phyloP scores from a whole-genome alignment of 2,797 vertebrate genomes.

The Sylvilagus floridanus region DNA sequence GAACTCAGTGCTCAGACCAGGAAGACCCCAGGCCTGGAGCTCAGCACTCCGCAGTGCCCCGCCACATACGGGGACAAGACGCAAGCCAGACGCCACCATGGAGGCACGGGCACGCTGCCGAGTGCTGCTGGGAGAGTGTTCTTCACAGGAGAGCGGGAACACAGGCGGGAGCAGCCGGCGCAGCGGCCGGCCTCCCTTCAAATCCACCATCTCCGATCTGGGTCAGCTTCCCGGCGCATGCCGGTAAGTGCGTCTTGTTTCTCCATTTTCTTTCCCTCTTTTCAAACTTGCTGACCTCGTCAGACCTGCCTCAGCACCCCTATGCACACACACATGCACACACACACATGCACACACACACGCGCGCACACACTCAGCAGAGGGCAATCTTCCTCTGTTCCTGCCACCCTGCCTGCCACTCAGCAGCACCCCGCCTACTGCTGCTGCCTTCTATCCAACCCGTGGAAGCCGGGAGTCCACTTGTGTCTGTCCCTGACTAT shows the following conservation, averaged over 20 bases:
- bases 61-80: background rate
- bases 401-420: background rate
- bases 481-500: background rate
- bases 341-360: too few relatives aligned
- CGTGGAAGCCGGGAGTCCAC: background rate
- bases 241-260: background rate
- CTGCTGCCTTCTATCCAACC: background rate
- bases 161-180: background rate
- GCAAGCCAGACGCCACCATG: too few relatives aligned
- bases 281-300: background rate
- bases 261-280: conserved; percentile 55
- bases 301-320: background rate
- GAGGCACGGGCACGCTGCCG: too few relatives aligned
- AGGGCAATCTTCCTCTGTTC: background rate
- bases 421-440: background rate
- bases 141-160: background rate
- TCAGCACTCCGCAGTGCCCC: background rate
- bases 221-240: background rate
- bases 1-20: background rate
- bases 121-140: background rate
- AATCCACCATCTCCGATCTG: background rate
- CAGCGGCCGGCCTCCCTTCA: background rate
- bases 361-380: background rate
- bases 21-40: background rate
- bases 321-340: too few relatives aligned